Evolutionary conservation across 2,113 vertebrate species (phyloP).

Genomic region (Rynchops niger): DNA sequence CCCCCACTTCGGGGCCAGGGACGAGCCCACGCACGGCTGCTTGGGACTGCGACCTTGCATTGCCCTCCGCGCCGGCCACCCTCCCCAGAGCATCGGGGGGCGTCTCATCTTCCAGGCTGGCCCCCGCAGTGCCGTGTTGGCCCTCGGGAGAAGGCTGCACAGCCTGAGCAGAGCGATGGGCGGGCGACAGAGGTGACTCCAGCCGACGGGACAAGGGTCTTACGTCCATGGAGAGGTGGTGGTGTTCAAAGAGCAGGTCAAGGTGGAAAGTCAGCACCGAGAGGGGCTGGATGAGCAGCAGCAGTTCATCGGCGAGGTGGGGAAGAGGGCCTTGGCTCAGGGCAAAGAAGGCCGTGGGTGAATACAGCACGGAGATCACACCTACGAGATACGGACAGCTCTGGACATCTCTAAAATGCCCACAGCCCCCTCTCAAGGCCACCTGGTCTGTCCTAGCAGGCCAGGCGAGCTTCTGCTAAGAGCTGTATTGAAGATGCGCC

Average conservation of each 20-base stretch:
- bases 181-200: not conserved
- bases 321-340: slow-evolving; percentile 70
- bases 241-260: slow-evolving; percentile 81
- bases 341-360: slow-evolving; percentile 74
- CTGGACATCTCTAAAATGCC: not conserved
- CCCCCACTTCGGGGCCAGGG: slow-evolving; percentile 71
- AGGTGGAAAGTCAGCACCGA: slow-evolving; percentile 80
- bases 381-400: not conserved
- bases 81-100: slow-evolving; percentile 55
- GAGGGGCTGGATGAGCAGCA: slow-evolving; percentile 78
- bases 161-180: accelerated
- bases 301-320: slow-evolving; percentile 69
- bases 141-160: not conserved
- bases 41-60: not conserved
- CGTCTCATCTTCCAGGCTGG: not conserved
- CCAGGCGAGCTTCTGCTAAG: not conserved
- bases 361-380: slow-evolving; percentile 69
- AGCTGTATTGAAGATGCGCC: not conserved
- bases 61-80: not conserved
- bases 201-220: not conserved
- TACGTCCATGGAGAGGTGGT: slow-evolving; percentile 61
- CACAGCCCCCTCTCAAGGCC: not conserved
- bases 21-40: not conserved
- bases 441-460: not conserved
- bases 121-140: not conserved